Evolutionary conservation across 2,113 vertebrate genomes (phyloP).

Genomic region (Puntigrus tetrazona): DNA sequence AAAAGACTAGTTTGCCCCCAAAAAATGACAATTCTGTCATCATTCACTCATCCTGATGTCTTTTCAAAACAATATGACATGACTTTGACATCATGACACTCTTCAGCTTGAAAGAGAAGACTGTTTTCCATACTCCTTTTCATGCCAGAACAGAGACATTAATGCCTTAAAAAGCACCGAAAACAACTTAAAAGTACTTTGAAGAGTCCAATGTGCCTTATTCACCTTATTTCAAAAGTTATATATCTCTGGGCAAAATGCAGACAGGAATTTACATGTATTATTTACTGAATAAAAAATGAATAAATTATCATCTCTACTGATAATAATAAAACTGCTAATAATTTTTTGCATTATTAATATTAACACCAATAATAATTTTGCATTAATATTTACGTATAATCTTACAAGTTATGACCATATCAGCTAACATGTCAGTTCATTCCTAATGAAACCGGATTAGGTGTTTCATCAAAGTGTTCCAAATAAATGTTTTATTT

Average conservation of each 20-base stretch:
- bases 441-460: neutral
- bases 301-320: too few species aligned
- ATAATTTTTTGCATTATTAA: neutral
- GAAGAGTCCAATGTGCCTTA: neutral
- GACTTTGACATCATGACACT: neutral
- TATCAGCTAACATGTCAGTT: neutral
- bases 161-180: neutral
- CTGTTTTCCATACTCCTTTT: neutral
- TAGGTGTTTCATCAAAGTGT: neutral
- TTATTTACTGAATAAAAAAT: neutral
- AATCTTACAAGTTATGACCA: neutral
- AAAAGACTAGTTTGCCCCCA: neutral
- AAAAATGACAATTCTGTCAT: neutral
- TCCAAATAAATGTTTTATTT: neutral
- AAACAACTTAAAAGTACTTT: neutral
- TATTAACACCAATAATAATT: neutral
- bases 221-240: neutral
- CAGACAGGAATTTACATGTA: too few species aligned
- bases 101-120: neutral
- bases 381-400: neutral
- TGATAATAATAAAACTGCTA: too few species aligned
- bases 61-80: too few species aligned
- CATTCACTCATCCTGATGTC: neutral
- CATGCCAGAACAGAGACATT: neutral
- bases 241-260: too few species aligned